Evolutionary conservation across 2,888 invertebrate species (phyloP).

Genomic region (Xanthorhoe designata): DNA sequence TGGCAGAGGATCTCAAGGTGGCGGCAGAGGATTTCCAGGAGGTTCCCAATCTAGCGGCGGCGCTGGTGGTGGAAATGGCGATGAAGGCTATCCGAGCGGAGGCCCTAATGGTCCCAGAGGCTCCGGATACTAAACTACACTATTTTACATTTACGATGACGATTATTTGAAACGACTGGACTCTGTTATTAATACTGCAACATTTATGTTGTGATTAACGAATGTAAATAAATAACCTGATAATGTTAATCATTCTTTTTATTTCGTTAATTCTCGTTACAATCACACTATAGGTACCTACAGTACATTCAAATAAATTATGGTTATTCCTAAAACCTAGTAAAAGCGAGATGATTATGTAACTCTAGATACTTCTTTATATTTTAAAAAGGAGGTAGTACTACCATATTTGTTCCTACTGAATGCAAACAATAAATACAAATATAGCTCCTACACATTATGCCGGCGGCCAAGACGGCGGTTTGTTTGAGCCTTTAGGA

Average conservation of each 20-base stretch:
- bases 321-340: not conserved
- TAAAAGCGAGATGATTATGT: conserved; percentile 12
- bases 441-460: too few species aligned
- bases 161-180: conserved; percentile 24
- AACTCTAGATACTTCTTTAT: not conserved
- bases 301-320: not conserved
- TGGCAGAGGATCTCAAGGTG: conserved; percentile 47
- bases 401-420: not conserved
- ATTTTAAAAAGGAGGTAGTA: too few species aligned
- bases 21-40: conserved; percentile 48
- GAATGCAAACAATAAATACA: not conserved
- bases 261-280: conserved; percentile 15
- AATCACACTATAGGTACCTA: conserved; percentile 4
- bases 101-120: conserved; percentile 74
- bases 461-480: too few species aligned
- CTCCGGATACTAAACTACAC: conserved; percentile 65
- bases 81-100: conserved; percentile 74
- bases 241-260: conserved; percentile 34
- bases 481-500: too few species aligned
- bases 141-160: not conserved
- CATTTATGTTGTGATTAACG: conserved; percentile 16
- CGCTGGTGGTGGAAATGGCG: conserved; percentile 44
- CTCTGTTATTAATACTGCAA: conserved; percentile 13
- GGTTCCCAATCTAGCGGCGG: conserved; percentile 46
- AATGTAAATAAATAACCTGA: conserved; percentile 38